These are phyloP conservation scores for Lepidostoma basale DNA, from an alignment of 1,140 invertebrate genomes.

Conservation along the genomic window DNA sequence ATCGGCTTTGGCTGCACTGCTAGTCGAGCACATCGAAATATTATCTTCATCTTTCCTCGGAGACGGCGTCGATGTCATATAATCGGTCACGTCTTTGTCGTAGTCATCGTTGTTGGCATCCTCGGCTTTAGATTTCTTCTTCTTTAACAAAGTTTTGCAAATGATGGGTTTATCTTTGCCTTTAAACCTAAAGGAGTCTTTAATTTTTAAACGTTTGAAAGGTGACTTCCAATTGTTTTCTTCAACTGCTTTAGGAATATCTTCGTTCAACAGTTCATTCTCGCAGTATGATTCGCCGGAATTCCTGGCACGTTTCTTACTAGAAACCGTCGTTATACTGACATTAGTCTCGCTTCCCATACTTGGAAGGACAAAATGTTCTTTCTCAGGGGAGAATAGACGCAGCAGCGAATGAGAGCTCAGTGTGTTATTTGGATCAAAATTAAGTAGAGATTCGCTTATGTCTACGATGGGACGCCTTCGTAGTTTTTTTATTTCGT, in stretches of 20 bases:
- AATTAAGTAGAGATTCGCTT: conserved; percentile 7
- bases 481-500: conserved; percentile 12
- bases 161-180: conserved; percentile 53
- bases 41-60: conserved; percentile 59
- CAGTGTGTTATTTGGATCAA: conserved; percentile 1
- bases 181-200: conserved; percentile 61
- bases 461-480: conserved; percentile 15
- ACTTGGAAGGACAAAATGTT: conserved; percentile 49
- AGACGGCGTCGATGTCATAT: conserved; percentile 56
- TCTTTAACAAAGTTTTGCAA: conserved; percentile 51
- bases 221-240: conserved; percentile 58
- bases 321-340: conserved; percentile 52
- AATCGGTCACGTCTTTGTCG: conserved; percentile 39
- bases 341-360: conserved; percentile 42
- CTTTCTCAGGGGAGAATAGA: conserved; percentile 31
- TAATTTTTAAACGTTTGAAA: conserved; percentile 60
- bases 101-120: conserved; percentile 7
- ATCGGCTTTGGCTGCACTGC: conserved; percentile 50
- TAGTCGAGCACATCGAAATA: conserved; percentile 56
- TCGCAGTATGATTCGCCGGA: conserved; percentile 60
- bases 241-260: conserved; percentile 55
- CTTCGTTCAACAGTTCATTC: conserved; percentile 52
- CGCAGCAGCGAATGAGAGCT: conserved; percentile 31
- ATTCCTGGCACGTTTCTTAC: conserved; percentile 59
- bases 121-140: conserved; percentile 49